These are phyloP conservation scores for Clunio marinus DNA, from an alignment of 2,888 invertebrate species.

Conservation along the genomic window DNA sequence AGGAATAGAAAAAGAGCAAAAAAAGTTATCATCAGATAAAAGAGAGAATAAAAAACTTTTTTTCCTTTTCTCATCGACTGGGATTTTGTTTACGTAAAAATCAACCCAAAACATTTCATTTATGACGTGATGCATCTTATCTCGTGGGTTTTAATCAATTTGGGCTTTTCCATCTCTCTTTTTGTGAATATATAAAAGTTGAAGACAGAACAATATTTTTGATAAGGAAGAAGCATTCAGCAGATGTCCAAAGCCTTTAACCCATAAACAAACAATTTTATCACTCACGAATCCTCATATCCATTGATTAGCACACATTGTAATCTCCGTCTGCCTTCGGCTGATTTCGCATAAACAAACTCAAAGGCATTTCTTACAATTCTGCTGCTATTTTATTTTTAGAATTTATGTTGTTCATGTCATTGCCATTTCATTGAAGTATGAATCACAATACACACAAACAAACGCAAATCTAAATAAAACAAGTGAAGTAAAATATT, in stretches of 20 bases:
- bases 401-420: background rate
- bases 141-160: background rate
- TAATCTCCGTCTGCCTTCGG: background rate
- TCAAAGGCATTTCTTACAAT: background rate
- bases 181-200: background rate
- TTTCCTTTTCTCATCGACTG: no score
- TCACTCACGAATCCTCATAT: background rate
- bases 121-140: background rate
- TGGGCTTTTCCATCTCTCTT: background rate
- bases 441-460: background rate
- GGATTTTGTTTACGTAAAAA: no score
- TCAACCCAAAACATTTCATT: background rate
- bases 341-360: background rate
- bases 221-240: background rate
- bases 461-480: slow-evolving; percentile 16
- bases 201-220: background rate
- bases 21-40: background rate
- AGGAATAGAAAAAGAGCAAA: background rate
- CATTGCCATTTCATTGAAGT: no score
- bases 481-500: slow-evolving; percentile 31
- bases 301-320: slow-evolving; percentile 29
- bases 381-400: background rate
- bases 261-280: background rate
- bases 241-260: slow-evolving; percentile 31
- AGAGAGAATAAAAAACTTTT: no score